Percentiles rank a stretch among this genome's conserved stretches.
Evolutionary conservation across 2,113 vertebrate genomes (phyloP).

Genomic region (Rhagologus leucostigma): DNA sequence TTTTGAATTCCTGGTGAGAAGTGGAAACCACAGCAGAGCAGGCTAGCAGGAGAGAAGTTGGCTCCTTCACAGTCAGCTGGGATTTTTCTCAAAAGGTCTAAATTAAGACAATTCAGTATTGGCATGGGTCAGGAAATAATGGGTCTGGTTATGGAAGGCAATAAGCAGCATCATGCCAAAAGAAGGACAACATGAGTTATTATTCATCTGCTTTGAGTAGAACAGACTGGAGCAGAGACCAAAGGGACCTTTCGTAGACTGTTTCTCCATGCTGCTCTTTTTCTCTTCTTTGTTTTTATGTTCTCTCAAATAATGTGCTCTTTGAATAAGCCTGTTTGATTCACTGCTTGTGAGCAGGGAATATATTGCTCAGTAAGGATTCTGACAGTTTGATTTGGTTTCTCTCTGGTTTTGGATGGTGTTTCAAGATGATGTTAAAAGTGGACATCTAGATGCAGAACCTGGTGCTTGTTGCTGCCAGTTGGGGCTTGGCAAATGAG

Average conservation of each 20-base stretch:
- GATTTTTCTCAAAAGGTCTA: not conserved
- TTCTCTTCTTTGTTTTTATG: not conserved
- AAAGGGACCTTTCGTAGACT: accelerated
- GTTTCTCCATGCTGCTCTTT: not conserved
- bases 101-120: not conserved
- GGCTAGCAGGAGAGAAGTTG: not conserved
- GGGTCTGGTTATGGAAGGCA: not conserved
- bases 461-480: not conserved
- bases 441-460: not conserved
- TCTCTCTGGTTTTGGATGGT: not conserved
- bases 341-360: not conserved
- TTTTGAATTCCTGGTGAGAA: not conserved
- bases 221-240: not conserved
- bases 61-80: not conserved
- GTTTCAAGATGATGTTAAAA: not conserved
- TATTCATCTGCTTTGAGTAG: not conserved
- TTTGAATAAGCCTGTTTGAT: not conserved
- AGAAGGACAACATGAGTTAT: not conserved
- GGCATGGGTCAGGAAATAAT: not conserved
- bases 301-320: not conserved
- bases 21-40: not conserved
- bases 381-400: not conserved
- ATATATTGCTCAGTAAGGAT: not conserved
- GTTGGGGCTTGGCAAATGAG: not conserved
- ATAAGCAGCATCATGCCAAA: not conserved